These are phyloP conservation scores for Calliphora vomitoria DNA, from an alignment of 2,888 invertebrate genomes.

Conservation along the genomic window DNA sequence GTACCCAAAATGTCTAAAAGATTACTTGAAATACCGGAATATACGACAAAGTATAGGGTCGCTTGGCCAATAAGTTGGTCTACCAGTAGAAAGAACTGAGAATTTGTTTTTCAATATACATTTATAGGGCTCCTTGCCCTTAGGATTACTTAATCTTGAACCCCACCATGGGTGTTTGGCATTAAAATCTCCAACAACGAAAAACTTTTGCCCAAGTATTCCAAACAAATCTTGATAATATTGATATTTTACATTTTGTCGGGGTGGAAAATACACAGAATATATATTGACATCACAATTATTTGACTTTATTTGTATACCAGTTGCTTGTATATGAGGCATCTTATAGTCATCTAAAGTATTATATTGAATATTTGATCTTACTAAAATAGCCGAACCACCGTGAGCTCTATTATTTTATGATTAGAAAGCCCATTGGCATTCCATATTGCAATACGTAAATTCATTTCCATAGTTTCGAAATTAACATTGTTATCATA, in stretches of 20 bases:
- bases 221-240: constrained; percentile 46
- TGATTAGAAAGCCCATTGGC: constrained; percentile 1
- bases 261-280: constrained; percentile 54
- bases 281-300: constrained; percentile 23
- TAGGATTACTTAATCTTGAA: constrained; percentile 59
- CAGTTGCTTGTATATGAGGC: constrained; percentile 34
- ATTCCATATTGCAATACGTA: constrained; percentile 1
- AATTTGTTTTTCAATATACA: constrained; percentile 40
- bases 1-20: constrained; percentile 14
- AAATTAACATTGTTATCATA: constrained; percentile 22
- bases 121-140: constrained; percentile 56
- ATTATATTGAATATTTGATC: too few species aligned
- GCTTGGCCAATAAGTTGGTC: constrained; percentile 7
- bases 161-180: too few species aligned
- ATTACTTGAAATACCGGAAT: constrained; percentile 7
- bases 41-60: background rate
- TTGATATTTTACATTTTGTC: constrained; percentile 34
- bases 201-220: constrained; percentile 46
- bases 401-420: background rate
- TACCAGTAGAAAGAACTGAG: background rate
- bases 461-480: constrained; percentile 21
- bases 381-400: too few species aligned
- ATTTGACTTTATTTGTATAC: constrained; percentile 47
- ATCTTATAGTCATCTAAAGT: background rate
- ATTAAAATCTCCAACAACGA: constrained; percentile 13